phyloP scores from a whole-genome alignment of 2,797 vertebrate genomes.

The Phrynocephalus vlangalii region DNA sequence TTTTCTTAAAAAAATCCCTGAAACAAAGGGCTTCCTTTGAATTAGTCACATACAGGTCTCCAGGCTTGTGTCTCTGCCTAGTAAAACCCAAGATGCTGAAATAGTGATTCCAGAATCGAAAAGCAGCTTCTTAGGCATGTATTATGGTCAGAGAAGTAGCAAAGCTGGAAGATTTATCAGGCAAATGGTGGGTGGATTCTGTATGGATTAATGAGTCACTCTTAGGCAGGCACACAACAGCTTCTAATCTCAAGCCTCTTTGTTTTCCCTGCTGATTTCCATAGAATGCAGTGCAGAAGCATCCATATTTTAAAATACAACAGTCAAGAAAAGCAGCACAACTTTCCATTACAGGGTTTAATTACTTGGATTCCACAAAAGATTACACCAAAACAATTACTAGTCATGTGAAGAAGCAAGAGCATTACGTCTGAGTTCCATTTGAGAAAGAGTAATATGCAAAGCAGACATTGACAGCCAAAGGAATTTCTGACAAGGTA shows the following conservation, averaged over 20 bases:
- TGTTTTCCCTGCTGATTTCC: background rate
- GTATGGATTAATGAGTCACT: background rate
- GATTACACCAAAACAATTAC: background rate
- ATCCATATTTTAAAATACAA: background rate
- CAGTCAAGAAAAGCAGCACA: background rate
- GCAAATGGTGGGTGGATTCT: background rate
- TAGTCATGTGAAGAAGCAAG: background rate
- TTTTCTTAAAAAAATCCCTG: too few species aligned
- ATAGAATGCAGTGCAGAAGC: background rate
- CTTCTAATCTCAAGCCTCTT: background rate
- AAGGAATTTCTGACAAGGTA: background rate
- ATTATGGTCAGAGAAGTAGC: background rate
- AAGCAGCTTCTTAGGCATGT: background rate
- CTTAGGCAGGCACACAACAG: background rate
- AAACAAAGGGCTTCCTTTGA: background rate
- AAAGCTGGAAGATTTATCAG: background rate
- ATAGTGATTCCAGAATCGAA: background rate
- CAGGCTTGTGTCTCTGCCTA: background rate
- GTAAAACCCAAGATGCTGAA: background rate
- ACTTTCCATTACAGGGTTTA: background rate
- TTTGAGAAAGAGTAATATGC: background rate
- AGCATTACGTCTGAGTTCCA: too few species aligned
- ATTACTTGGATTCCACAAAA: background rate
- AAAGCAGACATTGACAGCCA: background rate
- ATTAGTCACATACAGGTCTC: background rate